A percentile compares a stretch with the other conserved stretches of the same genome.
phyloP scores from a whole-genome alignment of 2,797 vertebrate species.

The Argya squamiceps region DNA sequence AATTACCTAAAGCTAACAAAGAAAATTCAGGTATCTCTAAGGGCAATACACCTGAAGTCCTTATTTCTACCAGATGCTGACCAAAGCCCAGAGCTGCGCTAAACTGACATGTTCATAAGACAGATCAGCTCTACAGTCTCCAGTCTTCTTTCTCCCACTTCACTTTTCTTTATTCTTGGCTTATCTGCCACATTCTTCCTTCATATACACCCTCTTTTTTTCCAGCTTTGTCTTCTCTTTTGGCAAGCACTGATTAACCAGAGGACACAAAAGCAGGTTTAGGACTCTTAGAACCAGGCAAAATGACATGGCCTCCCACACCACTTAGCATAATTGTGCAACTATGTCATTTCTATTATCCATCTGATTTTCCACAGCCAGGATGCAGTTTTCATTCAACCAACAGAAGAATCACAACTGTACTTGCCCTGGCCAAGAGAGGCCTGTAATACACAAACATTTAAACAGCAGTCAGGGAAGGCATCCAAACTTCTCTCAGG shows the following conservation, averaged over 20 bases:
- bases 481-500: not conserved
- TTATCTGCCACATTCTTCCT: not conserved
- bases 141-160: not conserved
- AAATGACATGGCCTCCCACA: not conserved
- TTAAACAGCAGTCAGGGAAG: not conserved
- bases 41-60: not conserved
- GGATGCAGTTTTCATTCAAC: not conserved
- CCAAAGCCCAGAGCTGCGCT: not conserved
- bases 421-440: not conserved
- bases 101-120: not conserved
- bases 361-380: not conserved
- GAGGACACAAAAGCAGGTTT: not conserved
- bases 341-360: not conserved
- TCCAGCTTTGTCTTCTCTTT: not conserved
- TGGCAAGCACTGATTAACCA: not conserved
- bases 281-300: not conserved
- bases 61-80: not conserved
- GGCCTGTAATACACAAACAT: not conserved
- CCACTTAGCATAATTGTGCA: not conserved
- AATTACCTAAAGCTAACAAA: not conserved
- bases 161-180: not conserved
- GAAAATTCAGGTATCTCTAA: not conserved
- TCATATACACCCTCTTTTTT: rapidly evolving
- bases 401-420: not conserved
- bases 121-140: not conserved